phyloP scores from a whole-genome alignment of 1,140 invertebrate genomes.

The Danaus plexippus region DNA sequence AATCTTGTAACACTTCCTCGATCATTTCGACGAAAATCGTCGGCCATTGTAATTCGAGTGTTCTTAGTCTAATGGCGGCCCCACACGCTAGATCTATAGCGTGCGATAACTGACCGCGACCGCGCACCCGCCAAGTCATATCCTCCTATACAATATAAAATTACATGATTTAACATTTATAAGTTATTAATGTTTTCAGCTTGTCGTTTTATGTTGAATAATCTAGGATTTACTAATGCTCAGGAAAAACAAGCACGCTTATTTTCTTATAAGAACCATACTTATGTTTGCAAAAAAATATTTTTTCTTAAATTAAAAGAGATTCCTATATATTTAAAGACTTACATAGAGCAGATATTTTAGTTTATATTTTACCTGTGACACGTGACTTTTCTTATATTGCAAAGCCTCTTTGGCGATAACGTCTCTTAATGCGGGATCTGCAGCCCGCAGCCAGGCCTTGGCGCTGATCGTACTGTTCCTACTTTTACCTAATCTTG shows the following conservation, averaged over 20 bases:
- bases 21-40: constrained; percentile 82
- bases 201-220: no score
- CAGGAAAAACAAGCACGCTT: not conserved
- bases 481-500: constrained; percentile 73
- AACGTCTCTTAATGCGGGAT: constrained; percentile 82
- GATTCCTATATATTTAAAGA: no score
- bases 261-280: not conserved
- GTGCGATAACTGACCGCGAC: constrained; percentile 76
- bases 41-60: constrained; percentile 82
- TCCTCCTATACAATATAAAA: constrained; percentile 72
- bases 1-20: constrained; percentile 81
- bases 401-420: constrained; percentile 91
- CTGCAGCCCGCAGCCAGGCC: constrained; percentile 81
- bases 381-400: constrained; percentile 78
- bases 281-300: not conserved
- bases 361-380: constrained; percentile 66
- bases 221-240: not conserved
- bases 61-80: constrained; percentile 81
- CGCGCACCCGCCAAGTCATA: constrained; percentile 78
- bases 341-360: not conserved
- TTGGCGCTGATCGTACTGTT: constrained; percentile 73
- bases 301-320: no score
- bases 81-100: constrained; percentile 80
- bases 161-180: not conserved
- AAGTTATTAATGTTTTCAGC: no score